A percentile compares a stretch with the other conserved stretches of the same genome.
phyloP scores from a whole-genome alignment of 2,797 vertebrate genomes.

The Thalassophryne amazonica region DNA sequence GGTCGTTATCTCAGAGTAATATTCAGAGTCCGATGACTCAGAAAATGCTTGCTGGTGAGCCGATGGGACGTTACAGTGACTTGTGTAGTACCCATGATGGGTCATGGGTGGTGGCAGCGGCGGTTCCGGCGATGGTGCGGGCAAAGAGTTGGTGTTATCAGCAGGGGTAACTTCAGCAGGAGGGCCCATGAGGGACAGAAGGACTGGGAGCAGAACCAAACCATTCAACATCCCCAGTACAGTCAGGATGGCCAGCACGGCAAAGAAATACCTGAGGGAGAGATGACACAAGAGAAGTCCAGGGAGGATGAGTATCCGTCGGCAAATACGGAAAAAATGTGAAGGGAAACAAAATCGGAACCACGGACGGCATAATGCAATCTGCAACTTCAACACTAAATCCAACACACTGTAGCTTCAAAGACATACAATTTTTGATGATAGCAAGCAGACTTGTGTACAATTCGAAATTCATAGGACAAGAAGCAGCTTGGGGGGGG shows the following conservation, averaged over 20 bases:
- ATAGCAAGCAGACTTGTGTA: too few relatives aligned
- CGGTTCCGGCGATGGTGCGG: conserved; percentile 74
- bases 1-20: conserved; percentile 80
- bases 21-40: conserved; percentile 82
- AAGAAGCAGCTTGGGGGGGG: conserved; percentile 61
- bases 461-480: too few relatives aligned
- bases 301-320: background rate
- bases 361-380: too few relatives aligned
- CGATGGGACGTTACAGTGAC: conserved; percentile 61
- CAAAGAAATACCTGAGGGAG: conserved; percentile 90
- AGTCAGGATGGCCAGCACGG: conserved; percentile 91
- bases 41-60: conserved; percentile 73
- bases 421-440: too few relatives aligned
- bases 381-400: too few relatives aligned
- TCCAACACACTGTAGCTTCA: too few relatives aligned
- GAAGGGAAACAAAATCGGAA: too few relatives aligned
- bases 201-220: conserved; percentile 90
- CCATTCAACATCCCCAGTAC: conserved; percentile 93
- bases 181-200: conserved; percentile 92
- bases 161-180: conserved; percentile 84
- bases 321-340: background rate
- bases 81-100: conserved; percentile 79
- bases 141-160: conserved; percentile 66
- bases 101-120: conserved; percentile 74
- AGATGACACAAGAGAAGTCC: background rate